Evolutionary conservation across 2,888 invertebrate genomes (phyloP), one percentile per base, ranked within the genome.

Genomic region (Scaptomyza flava): DNA sequence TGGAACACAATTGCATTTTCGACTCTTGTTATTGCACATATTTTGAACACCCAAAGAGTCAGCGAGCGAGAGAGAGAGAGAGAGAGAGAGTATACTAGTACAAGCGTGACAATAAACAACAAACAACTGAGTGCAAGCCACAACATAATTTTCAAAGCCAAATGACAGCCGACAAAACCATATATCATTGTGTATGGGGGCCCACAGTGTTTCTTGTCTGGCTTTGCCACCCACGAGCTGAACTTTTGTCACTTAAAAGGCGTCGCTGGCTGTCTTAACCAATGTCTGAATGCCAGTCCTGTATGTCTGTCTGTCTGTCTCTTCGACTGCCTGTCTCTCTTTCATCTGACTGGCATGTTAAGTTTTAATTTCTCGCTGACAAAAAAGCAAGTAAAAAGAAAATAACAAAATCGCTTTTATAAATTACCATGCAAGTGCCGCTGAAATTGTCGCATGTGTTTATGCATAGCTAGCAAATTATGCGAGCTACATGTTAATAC

Each of bases 151-250:
- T 84, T 72, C 75, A 81, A 81, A 90, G 73, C 77, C 79, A 79
- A 84, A 79, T 89, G 90, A 89, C 90, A 89, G 89, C 84, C 90
- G 91, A 89, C 90, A 90, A 87, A 89, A 84, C 74, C 90, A 90
- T 90, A 86, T 89, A 90, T 90, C 91, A 89, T 86, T 70, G 68
- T 71, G 76, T 65, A 69, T 68, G 71, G 70, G 57, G 68, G 50
- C 52, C 51, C 38, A 17, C 27, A 56, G 60, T 50, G 64, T 76
- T 78, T 62, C 66, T 73, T 79, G 88, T 86, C 81, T 81, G 81
- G 66, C 80, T 81, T 52, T 72, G 73, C 84, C 87, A 84, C 89
- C 89, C 86, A 86, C 87, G 78, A 73, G 68, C 87, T 86, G 89
- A 89, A 86, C 86, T 86, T 89, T 89, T 78, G 81, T 83, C 84